A percentile compares a stretch with the other conserved stretches of the same genome.
Evolutionary conservation across 2,797 vertebrate species (phyloP).

Genomic region (Megaceryle alcyon): DNA sequence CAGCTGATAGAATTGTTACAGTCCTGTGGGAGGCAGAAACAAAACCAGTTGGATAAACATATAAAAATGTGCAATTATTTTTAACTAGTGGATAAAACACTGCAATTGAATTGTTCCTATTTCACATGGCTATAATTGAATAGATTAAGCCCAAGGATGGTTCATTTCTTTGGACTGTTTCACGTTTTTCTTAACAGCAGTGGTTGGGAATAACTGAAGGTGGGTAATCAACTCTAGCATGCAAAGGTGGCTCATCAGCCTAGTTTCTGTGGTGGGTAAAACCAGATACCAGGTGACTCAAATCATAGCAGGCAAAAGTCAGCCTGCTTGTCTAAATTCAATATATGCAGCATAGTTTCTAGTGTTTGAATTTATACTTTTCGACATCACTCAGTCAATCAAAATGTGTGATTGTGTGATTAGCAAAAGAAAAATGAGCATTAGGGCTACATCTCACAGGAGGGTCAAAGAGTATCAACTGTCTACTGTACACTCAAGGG

Average conservation of each 20-base stretch:
- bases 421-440: background rate
- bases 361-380: background rate
- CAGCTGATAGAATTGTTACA: background rate
- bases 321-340: background rate
- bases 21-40: slow-evolving; percentile 5
- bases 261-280: background rate
- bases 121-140: slow-evolving; percentile 10
- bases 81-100: slow-evolving; percentile 47
- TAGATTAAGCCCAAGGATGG: background rate
- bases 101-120: slow-evolving; percentile 11
- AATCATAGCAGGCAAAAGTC: background rate
- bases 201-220: background rate
- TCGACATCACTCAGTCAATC: background rate
- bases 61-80: slow-evolving; percentile 53
- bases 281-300: background rate
- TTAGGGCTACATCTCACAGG: background rate
- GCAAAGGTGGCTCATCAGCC: background rate
- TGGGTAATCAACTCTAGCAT: background rate
- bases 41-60: slow-evolving; percentile 55
- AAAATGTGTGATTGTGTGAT: background rate
- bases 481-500: background rate
- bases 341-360: background rate
- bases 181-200: background rate
- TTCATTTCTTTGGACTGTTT: slow-evolving; percentile 3
- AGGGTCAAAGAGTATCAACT: background rate